Evolutionary conservation across 2,113 vertebrate species (phyloP), one percentile per base, ranked within the genome.

Genomic region (Tauraco erythrolophus): DNA sequence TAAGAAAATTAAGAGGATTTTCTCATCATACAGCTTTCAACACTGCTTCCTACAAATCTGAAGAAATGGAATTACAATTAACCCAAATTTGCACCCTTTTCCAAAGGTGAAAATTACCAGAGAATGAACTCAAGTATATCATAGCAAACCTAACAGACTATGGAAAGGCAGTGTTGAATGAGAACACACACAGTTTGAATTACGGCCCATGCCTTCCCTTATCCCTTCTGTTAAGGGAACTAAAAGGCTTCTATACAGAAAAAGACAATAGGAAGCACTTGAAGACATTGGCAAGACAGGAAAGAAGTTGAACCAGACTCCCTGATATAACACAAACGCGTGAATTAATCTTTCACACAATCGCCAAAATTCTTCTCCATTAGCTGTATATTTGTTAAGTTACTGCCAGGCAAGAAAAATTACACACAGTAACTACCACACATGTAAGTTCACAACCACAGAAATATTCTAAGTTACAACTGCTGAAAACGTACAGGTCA

Each of bases 321-420:
- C 76, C 31, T 54, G 54, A n/a, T 11, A 19, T 2, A 64, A 39
- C 0, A 3, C 3, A 56, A 18, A 24, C 33, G 45, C 0, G 0
- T 6, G 23, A 72, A 57, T 24, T 81, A 24, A n/a, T 18, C 41
- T 31, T 30, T 62, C 72, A 53, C 37, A 65, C 56, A 58, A 56
- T 54, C 2, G 1, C 15, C 18, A 9, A 5, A 53, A 24, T 60
- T 58, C 31, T 58, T 27, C 57, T 70, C 64, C 39, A 6, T 30
- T 18, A n/a, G 37, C 31, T 46, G 61, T 25, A 16, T 1, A 0
- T 43, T 43, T 43, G 12, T 5, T 5, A 9, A 80, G 31, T 33
- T 45, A 56, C 2, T 58, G 15, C 4, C 18, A 56, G 0, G 2
- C 27, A 43, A 72, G 35, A 56, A 58, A 46, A 60, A 33, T 19